A percentile compares a stretch with the other conserved stretches of the same genome.
Conservation (phyloP, 2,113 vertebrate species). For the Oreochromis tanganicae region DNA sequence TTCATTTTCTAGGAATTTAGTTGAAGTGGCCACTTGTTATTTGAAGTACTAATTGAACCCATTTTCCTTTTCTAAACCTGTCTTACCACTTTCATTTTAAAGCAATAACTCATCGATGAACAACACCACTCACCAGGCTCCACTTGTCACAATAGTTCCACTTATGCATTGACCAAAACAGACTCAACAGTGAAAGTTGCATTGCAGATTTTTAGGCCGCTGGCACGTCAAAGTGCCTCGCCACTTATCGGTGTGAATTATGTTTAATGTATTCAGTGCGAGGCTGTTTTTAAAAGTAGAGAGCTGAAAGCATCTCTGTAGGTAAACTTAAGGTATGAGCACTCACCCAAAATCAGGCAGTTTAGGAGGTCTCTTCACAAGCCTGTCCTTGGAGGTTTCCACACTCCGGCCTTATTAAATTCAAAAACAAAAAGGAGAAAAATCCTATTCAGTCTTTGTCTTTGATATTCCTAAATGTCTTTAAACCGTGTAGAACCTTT, state of each 20-base stretch:
- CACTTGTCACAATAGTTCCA: slow-evolving; percentile 69
- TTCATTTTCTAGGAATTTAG: slow-evolving; percentile 64
- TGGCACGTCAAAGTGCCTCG: slow-evolving; percentile 14
- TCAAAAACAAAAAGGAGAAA: background rate
- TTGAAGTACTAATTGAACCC: slow-evolving; percentile 74
- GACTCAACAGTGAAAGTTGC: slow-evolving; percentile 52
- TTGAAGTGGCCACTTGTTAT: slow-evolving; percentile 73
- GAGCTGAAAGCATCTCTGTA: background rate
- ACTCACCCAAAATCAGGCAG: background rate
- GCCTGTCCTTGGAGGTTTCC: background rate
- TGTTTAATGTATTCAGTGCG: slow-evolving; percentile 29
- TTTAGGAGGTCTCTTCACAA: background rate
- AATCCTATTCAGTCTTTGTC: slow-evolving; percentile 12
- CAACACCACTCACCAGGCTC: slow-evolving; percentile 57
- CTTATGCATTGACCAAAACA: slow-evolving; percentile 72
- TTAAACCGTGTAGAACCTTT: slow-evolving; percentile 34
- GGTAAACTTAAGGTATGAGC: background rate
- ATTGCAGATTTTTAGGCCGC: slow-evolving; percentile 32
- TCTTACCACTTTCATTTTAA: slow-evolving; percentile 69
- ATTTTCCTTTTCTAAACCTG: slow-evolving; percentile 69
- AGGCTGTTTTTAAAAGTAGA: background rate
- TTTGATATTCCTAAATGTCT: slow-evolving; percentile 43
- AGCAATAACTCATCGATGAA: slow-evolving; percentile 72
- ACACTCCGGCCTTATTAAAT: background rate
- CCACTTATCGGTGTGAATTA: slow-evolving; percentile 37